Percentiles rank a stretch among this genome's conserved stretches.
These are phyloP conservation scores for Falco peregrinus DNA, from an alignment of 2,797 vertebrate genomes.

Conservation along the genomic window DNA sequence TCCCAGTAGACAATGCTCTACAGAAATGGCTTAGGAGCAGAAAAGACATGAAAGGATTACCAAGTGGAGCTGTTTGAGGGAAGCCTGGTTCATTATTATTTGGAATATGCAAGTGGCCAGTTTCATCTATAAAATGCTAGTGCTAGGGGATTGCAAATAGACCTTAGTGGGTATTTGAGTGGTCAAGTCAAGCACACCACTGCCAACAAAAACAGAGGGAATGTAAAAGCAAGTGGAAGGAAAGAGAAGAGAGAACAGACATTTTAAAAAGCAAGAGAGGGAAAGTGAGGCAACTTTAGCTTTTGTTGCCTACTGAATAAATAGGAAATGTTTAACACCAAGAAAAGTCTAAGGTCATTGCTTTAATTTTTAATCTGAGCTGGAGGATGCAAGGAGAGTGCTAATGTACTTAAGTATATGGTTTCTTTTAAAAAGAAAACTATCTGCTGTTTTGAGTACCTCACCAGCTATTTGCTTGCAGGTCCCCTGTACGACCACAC, in stretches of 20 bases:
- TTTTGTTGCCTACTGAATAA: not conserved
- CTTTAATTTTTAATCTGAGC: not conserved
- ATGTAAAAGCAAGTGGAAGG: not conserved
- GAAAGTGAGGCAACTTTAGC: not conserved
- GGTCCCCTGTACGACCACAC: not conserved
- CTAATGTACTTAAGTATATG: not conserved
- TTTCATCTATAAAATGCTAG: slow-evolving; percentile 29
- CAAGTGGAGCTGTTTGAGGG: slow-evolving; percentile 51
- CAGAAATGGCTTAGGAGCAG: slow-evolving; percentile 71
- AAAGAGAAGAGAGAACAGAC: not conserved
- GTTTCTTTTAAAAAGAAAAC: not conserved
- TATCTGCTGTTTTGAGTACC: not conserved
- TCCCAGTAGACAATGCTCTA: slow-evolving; percentile 70
- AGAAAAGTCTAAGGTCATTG: not conserved
- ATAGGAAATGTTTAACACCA: not conserved
- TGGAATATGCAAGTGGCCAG: slow-evolving; percentile 36
- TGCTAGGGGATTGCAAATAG: not conserved
- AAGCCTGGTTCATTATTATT: slow-evolving; percentile 44
- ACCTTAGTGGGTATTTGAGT: not conserved
- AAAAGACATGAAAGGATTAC: slow-evolving; percentile 76
- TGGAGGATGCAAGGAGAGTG: not conserved
- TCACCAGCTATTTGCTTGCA: not conserved
- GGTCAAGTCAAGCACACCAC: not conserved
- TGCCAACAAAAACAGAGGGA: not conserved
- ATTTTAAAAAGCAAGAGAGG: not conserved